Percentiles rank a stretch among this genome's conserved stretches.
Conservation (phyloP, 2,797 vertebrate species). For the Decapterus maruadsi region DNA sequence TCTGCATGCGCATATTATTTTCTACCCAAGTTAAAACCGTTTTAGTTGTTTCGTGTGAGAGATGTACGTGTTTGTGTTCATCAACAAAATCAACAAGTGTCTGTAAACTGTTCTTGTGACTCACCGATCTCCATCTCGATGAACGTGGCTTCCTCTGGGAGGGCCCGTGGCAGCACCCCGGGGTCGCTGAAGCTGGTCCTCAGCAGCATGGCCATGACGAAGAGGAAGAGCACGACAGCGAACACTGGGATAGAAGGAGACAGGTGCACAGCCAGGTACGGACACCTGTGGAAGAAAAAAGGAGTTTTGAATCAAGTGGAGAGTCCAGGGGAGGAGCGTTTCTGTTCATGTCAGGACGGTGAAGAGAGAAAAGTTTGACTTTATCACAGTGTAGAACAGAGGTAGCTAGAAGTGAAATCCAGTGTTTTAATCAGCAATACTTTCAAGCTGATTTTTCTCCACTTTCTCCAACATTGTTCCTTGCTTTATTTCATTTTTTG, state of each 20-base stretch:
- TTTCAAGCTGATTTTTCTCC: neutral
- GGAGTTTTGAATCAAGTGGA: neutral
- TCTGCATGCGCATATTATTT: neutral
- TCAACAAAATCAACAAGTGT: neutral
- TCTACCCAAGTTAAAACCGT: neutral
- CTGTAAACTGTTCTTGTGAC: slow-evolving; percentile 45
- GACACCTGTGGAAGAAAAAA: slow-evolving; percentile 86
- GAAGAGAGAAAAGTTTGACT: neutral
- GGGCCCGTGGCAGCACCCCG: slow-evolving; percentile 94
- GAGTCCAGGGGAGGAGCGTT: neutral
- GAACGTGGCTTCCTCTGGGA: slow-evolving; percentile 95
- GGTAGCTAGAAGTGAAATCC: too few species aligned
- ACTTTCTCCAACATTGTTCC: too few species aligned
- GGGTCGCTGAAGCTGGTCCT: slow-evolving; percentile 99
- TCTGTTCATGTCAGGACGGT: neutral
- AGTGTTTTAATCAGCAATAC: too few species aligned
- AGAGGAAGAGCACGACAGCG: slow-evolving; percentile 93
- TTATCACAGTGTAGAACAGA: neutral
- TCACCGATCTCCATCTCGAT: slow-evolving; percentile 99
- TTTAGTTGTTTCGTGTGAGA: neutral
- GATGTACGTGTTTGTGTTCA: too few species aligned
- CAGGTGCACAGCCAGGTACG: slow-evolving; percentile 94
- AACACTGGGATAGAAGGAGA: slow-evolving; percentile 96
- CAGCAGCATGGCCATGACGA: slow-evolving; percentile 95
- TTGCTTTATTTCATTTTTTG: neutral